Evolutionary conservation across 2,888 invertebrate genomes (phyloP), one percentile per base, ranked within the genome.

Genomic region (Neocrepidodera transversa): DNA sequence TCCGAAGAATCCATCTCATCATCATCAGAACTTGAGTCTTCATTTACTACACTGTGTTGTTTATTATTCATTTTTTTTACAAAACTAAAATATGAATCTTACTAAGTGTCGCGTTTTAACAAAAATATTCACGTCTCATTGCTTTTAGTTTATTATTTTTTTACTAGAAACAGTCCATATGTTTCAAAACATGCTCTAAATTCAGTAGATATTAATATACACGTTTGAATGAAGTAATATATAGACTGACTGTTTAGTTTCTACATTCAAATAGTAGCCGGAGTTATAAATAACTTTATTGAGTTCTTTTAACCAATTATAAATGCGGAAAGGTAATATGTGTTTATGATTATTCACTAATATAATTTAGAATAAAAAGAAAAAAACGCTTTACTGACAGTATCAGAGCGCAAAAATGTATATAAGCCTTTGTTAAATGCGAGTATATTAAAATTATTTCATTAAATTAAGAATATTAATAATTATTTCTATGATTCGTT

Each of bases 21-120:
- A 11, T 63, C 58, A 49, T 65, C 64, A 16, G 67, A 66, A 65
- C 67, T 68, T 58, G 69, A 66, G 28, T 66, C 66, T 58, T 32
- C 30, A 48, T n/a, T 32, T n/a, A 48, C 6, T 1, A 17, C 17
- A 30, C 26, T 11, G 3, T 8, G 2, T 13, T 45, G 8, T 26
- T 26, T 45, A 17, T 28, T 28, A 18, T 28, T 45, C 45, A 45
- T 26, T 45, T 20, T 45, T 18, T 45, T 14, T n/a, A n/a, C n/a
- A n/a, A n/a, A n/a, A n/a, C n/a, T n/a, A n/a, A n/a, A n/a, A n/a
- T n/a, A n/a, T n/a, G n/a, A n/a, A n/a, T n/a, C n/a, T n/a, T n/a
- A n/a, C n/a, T n/a, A n/a, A n/a, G n/a, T n/a, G n/a, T n/a, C n/a
- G n/a, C n/a, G n/a, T n/a, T n/a, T n/a, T n/a, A n/a, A n/a, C n/a